Base-by-base conservation (phyloP, 2,888 invertebrate genomes). In the Apodemia mormo region DNA sequence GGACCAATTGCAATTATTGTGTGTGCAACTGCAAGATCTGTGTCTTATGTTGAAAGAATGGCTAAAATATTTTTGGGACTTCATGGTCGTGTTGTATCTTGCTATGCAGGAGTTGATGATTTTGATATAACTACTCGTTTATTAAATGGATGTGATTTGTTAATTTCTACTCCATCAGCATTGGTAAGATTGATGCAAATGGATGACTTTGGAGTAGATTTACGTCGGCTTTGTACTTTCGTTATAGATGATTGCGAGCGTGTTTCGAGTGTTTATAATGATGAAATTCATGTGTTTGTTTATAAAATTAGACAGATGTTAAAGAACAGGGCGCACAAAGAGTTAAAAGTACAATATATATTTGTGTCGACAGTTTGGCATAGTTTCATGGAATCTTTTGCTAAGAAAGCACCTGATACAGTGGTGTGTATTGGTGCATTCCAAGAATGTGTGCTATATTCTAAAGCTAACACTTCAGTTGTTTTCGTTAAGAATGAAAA, bases 371-470 rank as follows among this genome's bases (percentile, higher is more conserved):
- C 95, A 68, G 88, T 94, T 66, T 97, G 97, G 97, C 95, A 95
- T 49, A 80, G 88, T 22, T 83, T 91, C 12, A 86, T 97, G 77
- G 90, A 94, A 66, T 85, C 91, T 0, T 89, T 97, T 40, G 89
- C 94, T 0, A 89, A 88, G 58, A 90, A 87, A 65, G 92, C 95
- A 22, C 88, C 93, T 0, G 93, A 95, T 78, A 95, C 96, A 0
- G 88, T 95, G 1, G 86, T 97, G 5, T 95, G 96, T 70, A 95
- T 97, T 70, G 95, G 95, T 0, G 95, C 96, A 33, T 95, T 95
- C 76, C 93, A 96, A 76, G 97, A 97, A 86, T 96, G 96, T 66
- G 95, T 96, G 0, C 87, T 97, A 14, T 97, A 96, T 85, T 96
- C 95, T 76, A 94, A 82, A 87, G 94, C 75, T 72, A 88, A 80